Evolutionary conservation across 2,888 invertebrate genomes (phyloP).

Genomic region (Alcis repandata): DNA sequence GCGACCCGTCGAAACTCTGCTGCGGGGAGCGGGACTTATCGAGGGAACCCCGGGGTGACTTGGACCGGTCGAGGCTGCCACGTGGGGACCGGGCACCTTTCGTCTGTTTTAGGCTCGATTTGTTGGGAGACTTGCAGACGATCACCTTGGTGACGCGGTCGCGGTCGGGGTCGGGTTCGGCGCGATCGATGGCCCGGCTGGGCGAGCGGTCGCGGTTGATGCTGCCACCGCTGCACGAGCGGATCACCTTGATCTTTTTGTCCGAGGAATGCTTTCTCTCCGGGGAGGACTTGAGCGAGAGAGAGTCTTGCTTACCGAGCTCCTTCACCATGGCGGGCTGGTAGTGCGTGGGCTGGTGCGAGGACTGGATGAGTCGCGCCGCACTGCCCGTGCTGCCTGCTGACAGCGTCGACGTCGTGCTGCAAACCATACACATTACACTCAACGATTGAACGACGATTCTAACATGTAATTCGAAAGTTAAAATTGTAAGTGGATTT

Average conservation of each 20-base stretch:
- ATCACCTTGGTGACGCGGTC: constrained; percentile 83
- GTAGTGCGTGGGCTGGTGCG: constrained; percentile 96
- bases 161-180: constrained; percentile 72
- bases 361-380: constrained; percentile 96
- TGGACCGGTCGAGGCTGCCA: constrained; percentile 83
- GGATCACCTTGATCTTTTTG: constrained; percentile 79
- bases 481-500: background rate
- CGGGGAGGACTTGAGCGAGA: constrained; percentile 84
- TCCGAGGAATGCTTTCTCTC: constrained; percentile 74
- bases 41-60: constrained; percentile 85
- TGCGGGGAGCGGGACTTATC: constrained; percentile 87
- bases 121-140: constrained; percentile 83
- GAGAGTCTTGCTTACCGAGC: constrained; percentile 91
- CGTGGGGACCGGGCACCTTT: constrained; percentile 82
- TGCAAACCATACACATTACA: constrained; percentile 72
- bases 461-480: background rate
- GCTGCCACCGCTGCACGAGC: constrained; percentile 85
- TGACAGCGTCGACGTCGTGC: constrained; percentile 97
- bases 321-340: constrained; percentile 95
- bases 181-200: constrained; percentile 66
- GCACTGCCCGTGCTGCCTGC: constrained; percentile 97
- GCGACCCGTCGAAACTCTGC: constrained; percentile 84
- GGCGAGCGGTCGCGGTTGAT: constrained; percentile 81
- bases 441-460: background rate
- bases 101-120: constrained; percentile 78